Evolutionary conservation across 2,888 invertebrate species (phyloP), one percentile per base, ranked within the genome.

Genomic region (Drosophila affinis): DNA sequence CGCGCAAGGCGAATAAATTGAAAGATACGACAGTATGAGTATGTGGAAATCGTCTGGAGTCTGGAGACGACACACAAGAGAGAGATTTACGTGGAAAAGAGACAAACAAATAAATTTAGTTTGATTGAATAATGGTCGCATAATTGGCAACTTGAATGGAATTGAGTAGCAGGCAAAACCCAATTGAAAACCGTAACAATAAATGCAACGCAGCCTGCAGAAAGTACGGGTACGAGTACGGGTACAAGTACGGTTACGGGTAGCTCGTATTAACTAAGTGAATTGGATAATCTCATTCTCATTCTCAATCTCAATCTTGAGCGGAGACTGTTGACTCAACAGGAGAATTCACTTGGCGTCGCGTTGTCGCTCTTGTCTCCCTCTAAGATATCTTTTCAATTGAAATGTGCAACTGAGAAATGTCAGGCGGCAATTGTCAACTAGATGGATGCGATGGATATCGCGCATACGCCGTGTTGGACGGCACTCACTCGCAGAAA

Each of bases 91-190:
- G 88, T 79, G 81, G 87, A 88, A 86, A 76, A 83, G 83, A 86
- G 90, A 92, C 91, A 91, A 91, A 92, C 91, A 92, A 92, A 92
- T 92, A 92, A 92, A 92, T 92, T 92, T 92, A 91, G 83, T 90
- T 90, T 92, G 91, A 92, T 92, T 92, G 90, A 89, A 92, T 92
- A 92, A 92, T 92, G 91, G 90, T 75, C 87, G 75, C 90, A 89
- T 92, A 92, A 92, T 92, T 92, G 92, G 92, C 92, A 92, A 90
- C 90, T 91, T 92, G 92, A 92, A 92, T 92, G 92, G 91, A 92
- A 92, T 91, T 92, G 92, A 92, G 92, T 92, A 91, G 91, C 91
- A 91, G 91, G 91, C 92, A 92, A 91, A 92, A 90, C 90, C 88
- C 85, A 91, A 64, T 62, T 71, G 71, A 75, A 74, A 79, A 77